Conservation (phyloP, 64 coral and sea anemone genomes). For the Montipora foliosa region DNA sequence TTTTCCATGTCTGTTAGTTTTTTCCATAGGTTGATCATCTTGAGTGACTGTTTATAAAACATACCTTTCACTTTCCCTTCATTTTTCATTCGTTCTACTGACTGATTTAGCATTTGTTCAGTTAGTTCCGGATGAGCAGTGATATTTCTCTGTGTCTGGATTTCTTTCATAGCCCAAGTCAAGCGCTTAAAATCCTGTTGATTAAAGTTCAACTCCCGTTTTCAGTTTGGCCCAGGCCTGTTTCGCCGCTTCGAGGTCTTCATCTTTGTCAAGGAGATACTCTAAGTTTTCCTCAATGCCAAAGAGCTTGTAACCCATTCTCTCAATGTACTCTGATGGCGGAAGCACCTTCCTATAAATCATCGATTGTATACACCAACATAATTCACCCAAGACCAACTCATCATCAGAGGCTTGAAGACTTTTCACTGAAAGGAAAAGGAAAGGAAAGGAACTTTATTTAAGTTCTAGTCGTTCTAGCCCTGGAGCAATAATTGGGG, state of each 20-base stretch:
- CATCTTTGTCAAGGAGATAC: not conserved
- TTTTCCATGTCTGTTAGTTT: not conserved
- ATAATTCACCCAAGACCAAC: slow-evolving; percentile 6
- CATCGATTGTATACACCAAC: not conserved
- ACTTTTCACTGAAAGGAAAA: not conserved
- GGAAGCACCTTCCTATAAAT: slow-evolving; percentile 3
- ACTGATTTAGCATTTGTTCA: not conserved
- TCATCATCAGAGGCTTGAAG: slow-evolving; percentile 1
- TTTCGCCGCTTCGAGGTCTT: not conserved
- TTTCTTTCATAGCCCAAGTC: not conserved
- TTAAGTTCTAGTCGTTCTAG: too few relatives aligned
- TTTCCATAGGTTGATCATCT: not conserved
- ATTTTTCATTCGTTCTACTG: not conserved
- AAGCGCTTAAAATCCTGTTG: not conserved
- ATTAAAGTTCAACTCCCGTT: not conserved
- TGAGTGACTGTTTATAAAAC: not conserved
- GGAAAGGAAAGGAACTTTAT: too few relatives aligned
- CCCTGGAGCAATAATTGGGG: too few relatives aligned
- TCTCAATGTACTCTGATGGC: not conserved
- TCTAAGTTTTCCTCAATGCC: not conserved
- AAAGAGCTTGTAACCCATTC: not conserved
- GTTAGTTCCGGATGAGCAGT: slow-evolving; percentile 2
- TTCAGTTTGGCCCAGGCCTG: not conserved
- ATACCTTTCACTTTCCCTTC: not conserved
- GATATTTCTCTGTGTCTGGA: not conserved